Base-by-base conservation (phyloP, 2,113 vertebrate genomes). In the Hoplias malabaricus region DNA sequence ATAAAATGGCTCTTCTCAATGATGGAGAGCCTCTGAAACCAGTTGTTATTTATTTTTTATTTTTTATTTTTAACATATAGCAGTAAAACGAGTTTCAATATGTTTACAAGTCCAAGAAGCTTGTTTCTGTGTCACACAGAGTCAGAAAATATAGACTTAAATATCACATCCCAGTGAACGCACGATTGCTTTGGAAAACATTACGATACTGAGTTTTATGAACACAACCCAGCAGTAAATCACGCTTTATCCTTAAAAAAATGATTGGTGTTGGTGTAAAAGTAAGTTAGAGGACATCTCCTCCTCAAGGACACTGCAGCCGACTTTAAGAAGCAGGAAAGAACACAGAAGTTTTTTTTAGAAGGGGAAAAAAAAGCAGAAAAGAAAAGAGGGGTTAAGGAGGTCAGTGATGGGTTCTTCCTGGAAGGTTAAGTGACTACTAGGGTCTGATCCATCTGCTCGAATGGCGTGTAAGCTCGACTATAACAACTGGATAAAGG, bases 391-490 rank as follows among this genome's bases (percentile, higher is more conserved):
- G 66, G 31, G 59, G 36, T 73, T 59, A 65, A 70, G 46, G 36
- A 48, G 61, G 74, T 66, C 61, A 73, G 31, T 69, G 80, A 78
- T 78, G 63, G 75, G 70, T 69, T 75, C 70, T 74, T 69, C 40
- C 50, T 50, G 69, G 71, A 78, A 69, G 75, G 56, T 72, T 74
- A 77, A 82, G 75, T 63, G 80, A 73, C 69, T 67, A 34, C 74
- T 62, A 73, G 70, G 66, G 59, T 69, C 71, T 82, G 63, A 78
- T 82, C 53, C 77, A 50, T 48, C 67, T 74, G 70, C 63, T 78
- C 43, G 53, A 75, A 78, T 63, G 56, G 75, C 46, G 48, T 59
- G 46, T 73, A 68, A 56, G 65, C 80, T 78, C 80, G 69, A 43
- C 25, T 63, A 63, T 46, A 21, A 29, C 72, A 75, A 78, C 63